Conservation (phyloP, 2,797 vertebrate species). For the Chiroxiphia lanceolata region DNA sequence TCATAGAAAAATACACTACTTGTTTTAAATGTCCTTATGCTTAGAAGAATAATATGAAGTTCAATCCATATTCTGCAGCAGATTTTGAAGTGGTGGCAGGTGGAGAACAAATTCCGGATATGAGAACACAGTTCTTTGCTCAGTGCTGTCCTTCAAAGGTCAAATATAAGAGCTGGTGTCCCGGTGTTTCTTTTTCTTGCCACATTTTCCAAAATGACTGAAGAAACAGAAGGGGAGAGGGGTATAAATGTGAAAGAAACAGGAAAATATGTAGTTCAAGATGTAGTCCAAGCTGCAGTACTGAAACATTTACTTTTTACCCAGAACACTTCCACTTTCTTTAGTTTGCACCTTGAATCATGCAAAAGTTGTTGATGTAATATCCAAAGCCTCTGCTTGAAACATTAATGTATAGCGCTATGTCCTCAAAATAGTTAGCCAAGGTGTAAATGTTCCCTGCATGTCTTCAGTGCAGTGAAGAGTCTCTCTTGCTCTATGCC, state of each 20-base stretch:
- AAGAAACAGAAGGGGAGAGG: background rate
- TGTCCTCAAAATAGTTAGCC: background rate
- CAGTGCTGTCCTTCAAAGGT: slow-evolving; percentile 2
- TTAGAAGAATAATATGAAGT: background rate
- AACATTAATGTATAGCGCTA: background rate
- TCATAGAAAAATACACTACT: slow-evolving; percentile 38
- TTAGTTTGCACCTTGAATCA: background rate
- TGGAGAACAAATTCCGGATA: background rate
- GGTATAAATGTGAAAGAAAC: background rate
- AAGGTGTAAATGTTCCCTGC: background rate
- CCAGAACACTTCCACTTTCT: background rate
- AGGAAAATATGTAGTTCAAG: background rate
- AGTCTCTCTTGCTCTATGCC: background rate
- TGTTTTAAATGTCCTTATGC: background rate
- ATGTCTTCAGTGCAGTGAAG: background rate
- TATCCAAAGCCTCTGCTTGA: background rate
- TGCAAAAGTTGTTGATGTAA: background rate
- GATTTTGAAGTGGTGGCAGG: background rate
- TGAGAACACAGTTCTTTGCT: background rate
- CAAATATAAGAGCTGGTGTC: slow-evolving; percentile 63
- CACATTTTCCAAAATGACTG: slow-evolving; percentile 22
- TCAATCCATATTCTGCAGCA: slow-evolving; percentile 2
- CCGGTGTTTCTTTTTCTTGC: slow-evolving; percentile 52
- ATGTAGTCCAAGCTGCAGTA: background rate
- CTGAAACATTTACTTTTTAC: background rate